phyloP scores from a whole-genome alignment of 2,888 invertebrate genomes.

The Muscina levida region DNA sequence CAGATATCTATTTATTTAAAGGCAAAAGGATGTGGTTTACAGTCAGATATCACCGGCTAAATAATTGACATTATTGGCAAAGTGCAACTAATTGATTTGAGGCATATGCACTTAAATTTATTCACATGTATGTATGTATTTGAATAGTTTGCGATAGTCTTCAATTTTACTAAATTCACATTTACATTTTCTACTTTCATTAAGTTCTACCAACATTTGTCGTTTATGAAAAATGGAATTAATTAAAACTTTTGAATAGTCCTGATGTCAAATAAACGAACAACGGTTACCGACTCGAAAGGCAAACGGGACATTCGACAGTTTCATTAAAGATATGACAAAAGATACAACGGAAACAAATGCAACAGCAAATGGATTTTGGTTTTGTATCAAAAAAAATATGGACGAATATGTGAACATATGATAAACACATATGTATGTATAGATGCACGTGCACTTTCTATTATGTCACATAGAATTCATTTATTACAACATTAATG shows the following conservation, averaged over 20 bases:
- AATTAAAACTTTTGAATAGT: slow-evolving; percentile 49
- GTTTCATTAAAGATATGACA: slow-evolving; percentile 64
- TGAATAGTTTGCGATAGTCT: too few species aligned
- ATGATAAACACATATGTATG: too few species aligned
- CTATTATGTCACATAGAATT: too few species aligned
- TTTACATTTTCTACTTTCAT: not conserved
- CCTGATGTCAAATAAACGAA: slow-evolving; percentile 6
- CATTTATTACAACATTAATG: too few species aligned
- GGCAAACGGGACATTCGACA: slow-evolving; percentile 67
- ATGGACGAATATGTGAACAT: too few species aligned
- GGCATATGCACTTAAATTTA: not conserved
- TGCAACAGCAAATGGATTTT: not conserved
- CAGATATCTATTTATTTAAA: too few species aligned
- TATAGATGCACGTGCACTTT: too few species aligned
- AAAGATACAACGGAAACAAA: slow-evolving; percentile 55
- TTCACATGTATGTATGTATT: not conserved
- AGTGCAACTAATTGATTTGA: slow-evolving; percentile 6
- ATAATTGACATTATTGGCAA: slow-evolving; percentile 41
- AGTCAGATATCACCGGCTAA: slow-evolving; percentile 37
- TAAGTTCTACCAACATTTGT: not conserved
- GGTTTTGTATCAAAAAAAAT: too few species aligned
- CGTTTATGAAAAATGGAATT: not conserved
- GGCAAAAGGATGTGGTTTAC: slow-evolving; percentile 43
- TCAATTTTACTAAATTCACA: too few species aligned
- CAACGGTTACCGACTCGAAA: not conserved